A percentile compares a stretch with the other conserved stretches of the same genome.
Conservation (phyloP, 2,113 vertebrate genomes). For the Rhinopomastus cyanomelas region DNA sequence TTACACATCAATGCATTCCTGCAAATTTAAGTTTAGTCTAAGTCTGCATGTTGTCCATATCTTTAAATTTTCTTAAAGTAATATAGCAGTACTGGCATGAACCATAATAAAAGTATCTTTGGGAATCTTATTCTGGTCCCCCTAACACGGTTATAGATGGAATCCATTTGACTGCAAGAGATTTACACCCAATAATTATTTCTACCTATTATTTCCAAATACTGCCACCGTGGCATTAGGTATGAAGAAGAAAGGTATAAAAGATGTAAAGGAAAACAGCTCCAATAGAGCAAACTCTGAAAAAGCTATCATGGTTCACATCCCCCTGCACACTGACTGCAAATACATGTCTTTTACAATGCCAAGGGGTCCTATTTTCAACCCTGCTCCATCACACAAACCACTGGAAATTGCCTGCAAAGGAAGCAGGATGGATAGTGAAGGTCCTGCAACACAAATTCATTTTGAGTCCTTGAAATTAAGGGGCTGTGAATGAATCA, state of each 20-base stretch:
- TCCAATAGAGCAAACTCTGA: neutral
- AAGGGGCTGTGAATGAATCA: neutral
- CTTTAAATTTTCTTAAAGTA: neutral
- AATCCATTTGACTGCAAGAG: neutral
- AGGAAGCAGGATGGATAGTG: neutral
- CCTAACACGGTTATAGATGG: neutral
- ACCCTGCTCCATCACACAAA: neutral
- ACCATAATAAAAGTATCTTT: neutral
- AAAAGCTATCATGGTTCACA: neutral
- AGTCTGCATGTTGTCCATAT: neutral
- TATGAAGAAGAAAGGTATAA: no score
- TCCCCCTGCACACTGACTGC: neutral
- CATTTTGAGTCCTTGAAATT: neutral
- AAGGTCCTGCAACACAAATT: neutral
- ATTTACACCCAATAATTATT: neutral
- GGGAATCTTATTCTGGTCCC: neutral
- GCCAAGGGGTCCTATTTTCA: neutral
- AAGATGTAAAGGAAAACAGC: neutral
- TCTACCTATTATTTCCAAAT: neutral
- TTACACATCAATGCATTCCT: neutral
- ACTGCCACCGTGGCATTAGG: neutral
- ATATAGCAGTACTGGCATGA: neutral
- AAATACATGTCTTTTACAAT: neutral
- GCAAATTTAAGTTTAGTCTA: neutral
- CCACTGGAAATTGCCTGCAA: neutral